Evolutionary conservation across 2,888 invertebrate species (phyloP), one percentile per base, ranked within the genome.

Genomic region (Acrocyrtus sp.): DNA sequence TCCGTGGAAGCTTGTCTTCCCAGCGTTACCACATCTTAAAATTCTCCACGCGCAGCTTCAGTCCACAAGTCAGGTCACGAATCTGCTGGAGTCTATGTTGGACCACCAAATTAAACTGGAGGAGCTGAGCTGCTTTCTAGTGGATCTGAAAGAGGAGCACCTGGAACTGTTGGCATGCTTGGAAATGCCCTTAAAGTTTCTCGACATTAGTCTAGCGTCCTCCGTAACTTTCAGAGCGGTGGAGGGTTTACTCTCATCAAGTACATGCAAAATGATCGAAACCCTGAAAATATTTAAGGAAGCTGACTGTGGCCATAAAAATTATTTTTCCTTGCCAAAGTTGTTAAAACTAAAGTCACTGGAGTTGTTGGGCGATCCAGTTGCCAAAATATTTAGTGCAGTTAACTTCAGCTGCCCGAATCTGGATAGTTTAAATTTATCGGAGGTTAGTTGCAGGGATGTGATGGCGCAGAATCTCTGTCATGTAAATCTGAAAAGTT

Each of bases 121-220:
- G 3, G 78, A 78, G 27, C 65, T 78, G 17, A 78, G 76, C 39
- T 72, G 73, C 21, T 77, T 78, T 26, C 61, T 78, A 4, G 72
- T 72, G 5, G 77, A 76, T 41, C 63, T 78, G 34, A 60, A 72
- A 15, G 68, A 74, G 22, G 57, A 57, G 10, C 76, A 78, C 24
- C 39, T 78, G 43, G 65, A 76, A 48, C 61, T 78, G 17, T 67
- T 78, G 2, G n/a, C 56, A 21, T 53, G 62, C 21, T 34, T 75
- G 24, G 51, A 65, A 34, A 63, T 57, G 24, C 60, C 56, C 22
- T 54, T 77, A 10, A 72, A 41, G 17, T 21, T 29, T 15, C 27
- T 78, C 3, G 78, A 78, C 48, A 43, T 78, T 26, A 78, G 76
- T 57, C 58, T 77, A 6, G 50, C 63, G 6, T 68, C 70, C 19